Conservation (phyloP, 1,140 invertebrate genomes). For the Heliconius melpomene region DNA sequence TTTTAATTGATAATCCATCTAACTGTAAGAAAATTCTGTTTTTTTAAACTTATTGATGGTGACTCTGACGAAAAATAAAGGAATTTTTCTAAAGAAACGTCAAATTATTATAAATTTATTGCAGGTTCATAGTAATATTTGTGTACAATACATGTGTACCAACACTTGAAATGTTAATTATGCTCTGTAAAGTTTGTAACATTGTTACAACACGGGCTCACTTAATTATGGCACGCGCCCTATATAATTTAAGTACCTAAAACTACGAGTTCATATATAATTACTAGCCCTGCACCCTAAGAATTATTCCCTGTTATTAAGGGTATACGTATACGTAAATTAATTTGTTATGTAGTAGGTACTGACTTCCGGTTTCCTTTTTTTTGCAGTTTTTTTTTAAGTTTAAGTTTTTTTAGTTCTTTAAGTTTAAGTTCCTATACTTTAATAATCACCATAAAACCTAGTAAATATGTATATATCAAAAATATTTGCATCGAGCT, state of each 20-base stretch:
- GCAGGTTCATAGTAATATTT: neutral
- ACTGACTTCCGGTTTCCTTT: too few relatives aligned
- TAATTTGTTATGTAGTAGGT: too few relatives aligned
- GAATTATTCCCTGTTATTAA: neutral
- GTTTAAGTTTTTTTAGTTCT: too few relatives aligned
- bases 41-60: too few relatives aligned
- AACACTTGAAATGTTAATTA: slow-evolving; percentile 6
- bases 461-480: too few relatives aligned
- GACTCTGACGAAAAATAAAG: too few relatives aligned
- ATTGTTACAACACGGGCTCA: slow-evolving; percentile 8
- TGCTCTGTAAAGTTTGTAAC: neutral
- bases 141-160: neutral
- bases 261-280: slow-evolving; percentile 3
- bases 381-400: too few relatives aligned
- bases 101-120: neutral
- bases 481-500: too few relatives aligned
- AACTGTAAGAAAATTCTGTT: too few relatives aligned
- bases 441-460: too few relatives aligned
- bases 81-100: neutral
- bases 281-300: neutral
- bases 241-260: slow-evolving; percentile 5
- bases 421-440: too few relatives aligned
- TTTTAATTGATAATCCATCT: too few relatives aligned
- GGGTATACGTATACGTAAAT: neutral
- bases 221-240: slow-evolving; percentile 10